These are phyloP conservation scores for Bembecia ichneumoniformis DNA, from an alignment of 2,888 invertebrate genomes.

Conservation along the genomic window DNA sequence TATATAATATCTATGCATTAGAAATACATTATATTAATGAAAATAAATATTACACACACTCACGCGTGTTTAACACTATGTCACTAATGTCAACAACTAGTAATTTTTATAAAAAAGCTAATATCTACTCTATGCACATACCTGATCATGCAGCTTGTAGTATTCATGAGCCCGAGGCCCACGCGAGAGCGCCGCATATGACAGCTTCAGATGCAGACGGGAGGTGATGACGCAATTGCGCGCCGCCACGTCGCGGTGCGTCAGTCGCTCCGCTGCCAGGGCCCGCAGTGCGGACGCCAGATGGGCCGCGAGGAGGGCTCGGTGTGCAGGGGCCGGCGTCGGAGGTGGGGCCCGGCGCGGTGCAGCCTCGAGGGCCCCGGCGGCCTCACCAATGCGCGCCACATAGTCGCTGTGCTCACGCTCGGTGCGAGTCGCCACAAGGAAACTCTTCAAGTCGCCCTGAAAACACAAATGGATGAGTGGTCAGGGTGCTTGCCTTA, in stretches of 20 bases:
- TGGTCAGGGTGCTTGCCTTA: background rate
- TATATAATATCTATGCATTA: no score
- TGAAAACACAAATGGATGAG: conserved; percentile 29
- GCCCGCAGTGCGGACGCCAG: conserved; percentile 45
- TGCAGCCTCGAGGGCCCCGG: conserved; percentile 74
- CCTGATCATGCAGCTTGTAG: conserved; percentile 85
- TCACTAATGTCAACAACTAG: no score
- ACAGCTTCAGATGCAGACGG: conserved; percentile 85
- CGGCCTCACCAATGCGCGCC: conserved; percentile 11
- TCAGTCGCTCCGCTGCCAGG: conserved; percentile 68
- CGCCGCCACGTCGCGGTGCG: conserved; percentile 93
- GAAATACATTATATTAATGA: no score
- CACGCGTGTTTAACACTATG: no score
- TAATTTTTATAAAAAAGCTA: no score
- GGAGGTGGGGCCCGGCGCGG: conserved; percentile 71
- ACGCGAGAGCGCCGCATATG: conserved; percentile 82
- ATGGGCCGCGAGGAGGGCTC: conserved; percentile 79
- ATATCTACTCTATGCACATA: conserved; percentile 31
- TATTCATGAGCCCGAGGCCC: conserved; percentile 94
- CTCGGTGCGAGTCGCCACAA: conserved; percentile 75
- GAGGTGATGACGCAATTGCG: conserved; percentile 92
- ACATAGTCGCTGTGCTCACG: conserved; percentile 40
- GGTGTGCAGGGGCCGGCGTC: conserved; percentile 48
- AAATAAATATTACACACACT: no score
- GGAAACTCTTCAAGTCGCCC: conserved; percentile 94